A percentile compares a stretch with the other conserved stretches of the same genome.
Conservation (phyloP, 2,888 invertebrate genomes). For the Allolobophora icterica region DNA sequence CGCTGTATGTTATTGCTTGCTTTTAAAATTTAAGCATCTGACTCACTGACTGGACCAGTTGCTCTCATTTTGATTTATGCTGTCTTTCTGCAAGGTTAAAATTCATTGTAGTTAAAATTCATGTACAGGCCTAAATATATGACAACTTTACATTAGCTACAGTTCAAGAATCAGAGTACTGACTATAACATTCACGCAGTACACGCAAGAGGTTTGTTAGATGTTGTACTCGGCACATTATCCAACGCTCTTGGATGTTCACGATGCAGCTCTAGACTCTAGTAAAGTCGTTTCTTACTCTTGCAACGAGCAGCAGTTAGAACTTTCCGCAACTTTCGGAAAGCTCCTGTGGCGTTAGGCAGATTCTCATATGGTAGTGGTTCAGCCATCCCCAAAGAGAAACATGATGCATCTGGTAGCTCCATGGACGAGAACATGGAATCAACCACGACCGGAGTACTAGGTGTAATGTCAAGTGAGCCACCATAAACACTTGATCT, state of each 20-base stretch:
- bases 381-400: slow-evolving; percentile 28
- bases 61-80: not conserved
- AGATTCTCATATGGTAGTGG: slow-evolving; percentile 20
- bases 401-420: slow-evolving; percentile 19
- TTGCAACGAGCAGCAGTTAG: not conserved
- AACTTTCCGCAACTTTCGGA: slow-evolving; percentile 12
- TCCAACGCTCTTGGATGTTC: not conserved
- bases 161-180: not conserved
- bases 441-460: slow-evolving; percentile 20
- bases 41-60: not conserved
- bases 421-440: not conserved
- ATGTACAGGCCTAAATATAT: not conserved
- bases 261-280: not conserved
- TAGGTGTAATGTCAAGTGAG: not conserved
- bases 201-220: too few species aligned
- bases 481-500: not conserved
- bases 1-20: not conserved
- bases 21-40: not conserved
- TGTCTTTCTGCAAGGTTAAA: not conserved
- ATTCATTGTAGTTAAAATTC: not conserved
- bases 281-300: not conserved
- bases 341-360: slow-evolving; percentile 29
- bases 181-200: too few species aligned
- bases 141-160: not conserved
- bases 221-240: not conserved